A percentile compares a stretch with the other conserved stretches of the same genome.
phyloP scores from a whole-genome alignment of 2,888 invertebrate species.

The Rotaria magnacalcarata region DNA sequence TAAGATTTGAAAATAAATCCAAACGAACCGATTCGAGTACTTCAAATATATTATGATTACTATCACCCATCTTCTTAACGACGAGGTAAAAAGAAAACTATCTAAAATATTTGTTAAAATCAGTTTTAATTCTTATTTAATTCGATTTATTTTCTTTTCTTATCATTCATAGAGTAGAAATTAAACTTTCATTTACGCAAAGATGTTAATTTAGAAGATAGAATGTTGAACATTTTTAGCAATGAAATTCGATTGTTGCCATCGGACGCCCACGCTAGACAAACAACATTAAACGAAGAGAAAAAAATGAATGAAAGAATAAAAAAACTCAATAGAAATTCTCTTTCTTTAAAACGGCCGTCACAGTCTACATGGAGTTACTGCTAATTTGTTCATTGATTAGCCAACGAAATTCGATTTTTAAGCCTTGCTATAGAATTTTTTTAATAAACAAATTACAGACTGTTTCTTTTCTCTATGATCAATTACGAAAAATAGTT shows the following conservation, averaged over 20 bases:
- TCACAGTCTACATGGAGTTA: neutral
- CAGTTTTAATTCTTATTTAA: too few species aligned
- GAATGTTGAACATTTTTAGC: neutral
- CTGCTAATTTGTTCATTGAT: neutral
- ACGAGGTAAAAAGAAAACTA: neutral
- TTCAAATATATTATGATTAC: constrained; percentile 7
- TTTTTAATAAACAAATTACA: too few species aligned
- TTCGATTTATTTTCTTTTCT: too few species aligned
- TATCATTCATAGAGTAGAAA: too few species aligned
- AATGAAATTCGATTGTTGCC: neutral
- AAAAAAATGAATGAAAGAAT: constrained; percentile 2
- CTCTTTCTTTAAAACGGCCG: neutral
- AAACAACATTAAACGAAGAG: neutral
- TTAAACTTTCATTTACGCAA: neutral
- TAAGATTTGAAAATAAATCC: neutral
- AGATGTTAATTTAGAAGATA: neutral
- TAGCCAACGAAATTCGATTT: neutral
- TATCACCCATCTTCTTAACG: neutral
- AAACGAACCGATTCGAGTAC: neutral
- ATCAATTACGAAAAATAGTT: too few species aligned
- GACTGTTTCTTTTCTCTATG: too few species aligned
- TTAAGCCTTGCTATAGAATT: neutral
- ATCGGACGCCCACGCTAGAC: neutral
- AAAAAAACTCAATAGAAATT: neutral
- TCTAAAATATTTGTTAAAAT: too few species aligned